Base-by-base conservation (phyloP, 2,113 vertebrate genomes). In the Macquaria australasica region DNA sequence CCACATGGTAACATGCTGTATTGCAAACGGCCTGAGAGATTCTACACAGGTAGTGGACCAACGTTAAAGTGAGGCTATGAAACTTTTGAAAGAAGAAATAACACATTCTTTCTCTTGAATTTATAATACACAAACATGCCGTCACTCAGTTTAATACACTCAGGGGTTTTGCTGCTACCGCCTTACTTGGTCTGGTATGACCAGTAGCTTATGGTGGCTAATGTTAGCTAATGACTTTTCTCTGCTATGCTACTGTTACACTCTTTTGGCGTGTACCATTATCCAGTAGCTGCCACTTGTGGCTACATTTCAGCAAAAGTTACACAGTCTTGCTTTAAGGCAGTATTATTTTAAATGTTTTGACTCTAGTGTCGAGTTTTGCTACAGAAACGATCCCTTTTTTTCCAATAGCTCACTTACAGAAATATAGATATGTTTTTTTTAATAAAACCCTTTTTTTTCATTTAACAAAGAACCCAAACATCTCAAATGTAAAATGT, bases 181-280 rank as follows among this genome's bases (percentile, higher is more conserved):
- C 28, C 67, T 79, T 60, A 41, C 63, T 56, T 68, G 63, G 68
- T 63, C 58, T 72, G 60, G 60, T 81, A 56, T 73, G 51, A 21
- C 51, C 51, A 58, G 70, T 20, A 63, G 59, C 21, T 51, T 1
- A 8, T 39, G 43, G 23, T 43, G 15, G 31, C 21, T 53, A 10
- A 25, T 55, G 45, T 10, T 25, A 12, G 31, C 45, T 20, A 12
- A 23, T 34, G n/a, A 41, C n/a, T 56, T 8, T 56, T 56, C 45
- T 53, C 21, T 37, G 16, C 20, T 25, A 3, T 59, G 56, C 56
- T 74, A 2, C 25, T 12, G 48, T 23, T 14, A 7, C 48, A 34
- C 9, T 8, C 7, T 53, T 15, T 53, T 39, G 41, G 3, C 21
- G 14, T 55, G 23, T 34, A 4, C 3, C 48, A 20, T 31, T 28